Base-by-base conservation (phyloP, 64 coral and sea anemone species). In the Dendronephthya gigantea region DNA sequence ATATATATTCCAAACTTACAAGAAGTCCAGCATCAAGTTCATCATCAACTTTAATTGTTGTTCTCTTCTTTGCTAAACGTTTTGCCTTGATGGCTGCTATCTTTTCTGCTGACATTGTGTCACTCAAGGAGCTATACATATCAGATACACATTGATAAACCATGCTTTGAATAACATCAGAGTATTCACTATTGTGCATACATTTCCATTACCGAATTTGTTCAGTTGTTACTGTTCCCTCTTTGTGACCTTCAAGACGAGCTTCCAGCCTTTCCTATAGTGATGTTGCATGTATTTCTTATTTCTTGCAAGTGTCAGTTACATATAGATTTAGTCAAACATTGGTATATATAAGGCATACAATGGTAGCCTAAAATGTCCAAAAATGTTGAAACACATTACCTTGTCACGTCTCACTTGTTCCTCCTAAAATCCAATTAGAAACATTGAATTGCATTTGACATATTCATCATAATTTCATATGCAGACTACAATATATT, bases 51-150 rank as follows among this genome's bases (percentile, higher is more conserved):
- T 93, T 98, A 74, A 94, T 91, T 17, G 95, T 98, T 66, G 92
- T 98, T 81, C 86, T 86, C 56, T 98, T 98, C 87, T 93, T 98
- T 35, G 95, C 92, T 48, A 98, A 82, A 93, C 95, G 95, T 68
- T 98, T 98, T 28, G 91, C 91, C 75, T 98, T 98, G 74, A 98
- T 98, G 13, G 91, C 95, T 83, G 95, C 95, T 83, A 98, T 98
- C 49, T 98, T 98, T 82, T 98, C 95, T 40, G 90, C 89, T 45
- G 95, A 93, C 95, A 98, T 98, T 16, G 95, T 92, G 86, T 93
- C 95, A 92, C 95, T 98, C 83, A 98, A 76, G 35, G 95, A 98
- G 66, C 95, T 98, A 83, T n/a, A n/a, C 8, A 66, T 52, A 30
- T 34, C 59, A 87, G 15, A 83, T 45, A 65, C 0, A 1, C 25